Base-by-base conservation (phyloP, 2,797 vertebrate species). In the Rhynchonycteris naso region DNA sequence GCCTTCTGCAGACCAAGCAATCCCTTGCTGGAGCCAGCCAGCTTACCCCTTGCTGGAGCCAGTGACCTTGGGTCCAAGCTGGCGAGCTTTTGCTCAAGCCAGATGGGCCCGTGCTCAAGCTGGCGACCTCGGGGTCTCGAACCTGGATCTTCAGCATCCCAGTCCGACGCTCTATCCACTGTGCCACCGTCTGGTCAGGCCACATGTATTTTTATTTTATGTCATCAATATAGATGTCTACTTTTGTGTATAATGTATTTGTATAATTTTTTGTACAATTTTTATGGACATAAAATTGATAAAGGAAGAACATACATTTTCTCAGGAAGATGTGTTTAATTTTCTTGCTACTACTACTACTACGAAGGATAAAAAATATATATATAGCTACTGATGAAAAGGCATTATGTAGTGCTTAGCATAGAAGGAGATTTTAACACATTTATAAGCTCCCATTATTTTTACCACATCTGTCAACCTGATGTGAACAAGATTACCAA, bases 401-500 rank as follows among this genome's bases (percentile, higher is more conserved):
- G 6, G 2, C 4, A 3, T 83, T 61, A 38, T 68, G 5, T 0
- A 35, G 4, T 56, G 1, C 18, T 86, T 68, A 85, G 43, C 33
- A 65, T 82, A 75, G 68, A 43, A 26, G 0, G 13, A 88, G 3
- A 50, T 26, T n/a, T 86, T 61, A 69, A 35, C 33, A 88, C 14
- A 5, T 80, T 68, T 89, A 83, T 92, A 59, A 63, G n/a, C 43
- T 5, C 11, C 78, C 78, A 96, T 61, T 85, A 66, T 90, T 65
- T 3, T 96, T 95, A 95, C 78, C 30, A 59, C 90, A 18, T 92
- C 69, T 93, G 54, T 96, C 81, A 93, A 63, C 38, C 65, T 59
- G 63, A 30, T 61, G 68, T 97, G 87, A 97, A 90, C 72, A 97
- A 96, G 90, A 93, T 97, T 13, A 14, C 5, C 76, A 88, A 33